These are phyloP conservation scores for Oncorhynchus masou DNA, from an alignment of 2,113 vertebrate species.

Conservation along the genomic window DNA sequence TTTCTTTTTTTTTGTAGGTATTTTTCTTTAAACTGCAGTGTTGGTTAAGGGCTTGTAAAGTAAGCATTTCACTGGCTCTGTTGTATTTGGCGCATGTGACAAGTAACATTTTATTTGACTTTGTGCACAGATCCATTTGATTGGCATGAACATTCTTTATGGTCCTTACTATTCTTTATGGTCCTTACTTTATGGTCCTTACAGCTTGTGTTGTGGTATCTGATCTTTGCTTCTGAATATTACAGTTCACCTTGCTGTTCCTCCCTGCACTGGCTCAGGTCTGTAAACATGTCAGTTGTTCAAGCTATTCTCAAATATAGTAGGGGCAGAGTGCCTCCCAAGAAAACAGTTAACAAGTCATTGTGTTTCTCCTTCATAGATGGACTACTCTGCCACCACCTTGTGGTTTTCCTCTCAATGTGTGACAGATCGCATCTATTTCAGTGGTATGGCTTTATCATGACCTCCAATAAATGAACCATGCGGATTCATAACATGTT, in stretches of 20 bases:
- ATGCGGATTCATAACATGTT: neutral
- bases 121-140: neutral
- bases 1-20: too few relatives aligned
- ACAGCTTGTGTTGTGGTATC: neutral
- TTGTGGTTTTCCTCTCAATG: constrained; percentile 27
- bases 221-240: neutral
- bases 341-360: neutral
- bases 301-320: neutral
- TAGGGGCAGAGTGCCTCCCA: neutral
- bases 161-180: neutral
- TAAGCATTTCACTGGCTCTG: too few relatives aligned
- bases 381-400: constrained; percentile 17
- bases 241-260: constrained; percentile 19
- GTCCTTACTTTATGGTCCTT: too few relatives aligned
- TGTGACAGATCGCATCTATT: constrained; percentile 20
- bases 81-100: too few relatives aligned
- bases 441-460: neutral
- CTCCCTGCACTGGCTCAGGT: constrained; percentile 15
- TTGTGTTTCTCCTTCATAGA: neutral
- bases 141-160: neutral
- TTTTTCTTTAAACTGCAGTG: too few relatives aligned
- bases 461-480: neutral
- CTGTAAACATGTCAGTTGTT: neutral
- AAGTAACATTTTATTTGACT: neutral
- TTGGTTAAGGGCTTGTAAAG: too few relatives aligned